phyloP scores from a whole-genome alignment of 30 jellyfish, hydroid and myxozoan species.

The Chironex yamaguchii region DNA sequence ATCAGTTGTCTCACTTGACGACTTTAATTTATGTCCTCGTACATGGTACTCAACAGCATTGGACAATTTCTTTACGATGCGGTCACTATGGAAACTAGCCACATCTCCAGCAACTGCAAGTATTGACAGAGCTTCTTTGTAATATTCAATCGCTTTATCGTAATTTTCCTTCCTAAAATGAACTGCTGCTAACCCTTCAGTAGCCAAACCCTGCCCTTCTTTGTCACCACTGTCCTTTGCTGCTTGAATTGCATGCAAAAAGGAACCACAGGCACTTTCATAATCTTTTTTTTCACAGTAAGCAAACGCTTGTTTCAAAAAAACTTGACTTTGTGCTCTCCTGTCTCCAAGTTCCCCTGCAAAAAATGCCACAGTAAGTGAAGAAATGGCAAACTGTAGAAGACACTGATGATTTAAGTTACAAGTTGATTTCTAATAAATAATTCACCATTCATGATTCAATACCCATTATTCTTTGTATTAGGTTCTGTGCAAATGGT shows the following conservation, averaged over 20 bases:
- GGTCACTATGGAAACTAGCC: constrained; percentile 54
- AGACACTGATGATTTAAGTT: no score
- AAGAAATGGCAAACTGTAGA: not conserved
- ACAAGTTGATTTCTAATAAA: no score
- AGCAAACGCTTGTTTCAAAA: constrained; percentile 81
- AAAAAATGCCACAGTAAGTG: not conserved
- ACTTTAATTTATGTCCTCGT: not conserved
- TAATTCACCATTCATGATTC: no score
- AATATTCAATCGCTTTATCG: constrained; percentile 73
- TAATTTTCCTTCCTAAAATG: constrained; percentile 69
- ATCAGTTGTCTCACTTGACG: not conserved
- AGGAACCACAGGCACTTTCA: constrained; percentile 62
- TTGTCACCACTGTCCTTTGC: constrained; percentile 80
- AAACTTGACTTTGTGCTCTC: constrained; percentile 70
- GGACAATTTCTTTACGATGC: constrained; percentile 78
- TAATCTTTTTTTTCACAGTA: constrained; percentile 66
- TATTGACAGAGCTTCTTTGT: constrained; percentile 70
- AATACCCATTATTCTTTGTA: no score
- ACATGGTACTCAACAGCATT: constrained; percentile 78
- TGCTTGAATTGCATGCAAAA: constrained; percentile 75
- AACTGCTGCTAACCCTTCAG: constrained; percentile 92
- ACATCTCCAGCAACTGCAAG: constrained; percentile 38
- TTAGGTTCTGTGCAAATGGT: no score
- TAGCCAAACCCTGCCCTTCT: constrained; percentile 79
- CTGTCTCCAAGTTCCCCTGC: constrained; percentile 80